Conservation (phyloP, 2,797 vertebrate species). For the Melanitta fusca region DNA sequence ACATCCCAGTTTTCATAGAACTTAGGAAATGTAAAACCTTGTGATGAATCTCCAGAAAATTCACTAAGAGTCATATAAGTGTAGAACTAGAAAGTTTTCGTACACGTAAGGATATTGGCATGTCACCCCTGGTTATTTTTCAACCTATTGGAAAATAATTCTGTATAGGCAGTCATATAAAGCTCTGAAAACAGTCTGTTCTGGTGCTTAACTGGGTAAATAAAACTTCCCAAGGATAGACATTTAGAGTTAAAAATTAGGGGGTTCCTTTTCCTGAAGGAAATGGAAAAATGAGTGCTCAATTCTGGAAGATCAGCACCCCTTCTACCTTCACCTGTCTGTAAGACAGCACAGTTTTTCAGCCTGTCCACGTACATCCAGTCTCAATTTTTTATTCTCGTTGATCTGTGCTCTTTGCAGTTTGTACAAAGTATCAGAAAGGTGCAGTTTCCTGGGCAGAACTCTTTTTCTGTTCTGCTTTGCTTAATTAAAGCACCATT, state of each 20-base stretch:
- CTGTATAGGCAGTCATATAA: background rate
- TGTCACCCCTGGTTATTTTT: background rate
- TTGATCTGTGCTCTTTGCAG: background rate
- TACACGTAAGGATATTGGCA: rapidly evolving
- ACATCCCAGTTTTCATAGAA: background rate
- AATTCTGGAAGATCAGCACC: background rate
- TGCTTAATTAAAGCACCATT: background rate
- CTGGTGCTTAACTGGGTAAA: background rate
- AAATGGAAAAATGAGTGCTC: background rate
- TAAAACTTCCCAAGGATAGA: background rate
- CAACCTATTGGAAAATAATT: background rate
- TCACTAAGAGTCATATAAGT: rapidly evolving
- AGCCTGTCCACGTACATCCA: background rate
- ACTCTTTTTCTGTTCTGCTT: background rate
- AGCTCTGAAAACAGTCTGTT: background rate
- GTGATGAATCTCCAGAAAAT: rapidly evolving
- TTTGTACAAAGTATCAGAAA: background rate
- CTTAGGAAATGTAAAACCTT: background rate
- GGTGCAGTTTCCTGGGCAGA: background rate
- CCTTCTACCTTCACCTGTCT: background rate
- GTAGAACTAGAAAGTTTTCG: background rate
- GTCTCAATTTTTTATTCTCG: background rate
- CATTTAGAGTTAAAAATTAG: background rate
- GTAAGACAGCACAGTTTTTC: background rate
- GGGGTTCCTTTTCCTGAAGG: background rate